These are phyloP conservation scores for Falco berigora DNA, from an alignment of 2,797 vertebrate species.

Conservation along the genomic window DNA sequence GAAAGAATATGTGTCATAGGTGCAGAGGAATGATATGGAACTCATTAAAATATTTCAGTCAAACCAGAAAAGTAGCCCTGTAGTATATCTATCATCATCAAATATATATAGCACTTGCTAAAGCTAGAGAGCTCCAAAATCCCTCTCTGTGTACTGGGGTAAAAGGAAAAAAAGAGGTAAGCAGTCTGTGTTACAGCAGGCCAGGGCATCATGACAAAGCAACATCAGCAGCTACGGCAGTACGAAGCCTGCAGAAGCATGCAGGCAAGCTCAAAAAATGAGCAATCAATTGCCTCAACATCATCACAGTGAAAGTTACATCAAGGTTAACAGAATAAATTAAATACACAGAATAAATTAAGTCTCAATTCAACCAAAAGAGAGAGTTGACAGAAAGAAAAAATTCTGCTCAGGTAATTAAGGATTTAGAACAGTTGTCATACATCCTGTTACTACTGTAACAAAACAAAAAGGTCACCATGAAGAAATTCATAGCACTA, in stretches of 20 bases:
- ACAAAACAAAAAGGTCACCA: conserved; percentile 2
- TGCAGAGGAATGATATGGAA: not conserved
- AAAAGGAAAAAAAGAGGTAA: not conserved
- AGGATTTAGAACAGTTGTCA: not conserved
- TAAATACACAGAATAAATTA: not conserved
- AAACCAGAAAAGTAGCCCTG: not conserved
- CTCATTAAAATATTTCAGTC: not conserved
- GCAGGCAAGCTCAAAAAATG: not conserved
- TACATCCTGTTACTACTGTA: not conserved
- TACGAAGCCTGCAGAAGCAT: not conserved
- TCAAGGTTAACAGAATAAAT: not conserved
- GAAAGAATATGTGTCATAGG: not conserved
- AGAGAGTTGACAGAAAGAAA: not conserved
- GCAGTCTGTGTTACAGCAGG: not conserved
- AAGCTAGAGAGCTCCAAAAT: not conserved
- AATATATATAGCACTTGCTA: not conserved
- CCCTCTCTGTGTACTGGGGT: not conserved
- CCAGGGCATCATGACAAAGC: not conserved
- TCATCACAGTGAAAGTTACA: not conserved
- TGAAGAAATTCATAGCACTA: not conserved
- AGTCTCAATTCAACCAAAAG: not conserved
- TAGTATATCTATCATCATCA: not conserved
- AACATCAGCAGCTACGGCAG: not conserved
- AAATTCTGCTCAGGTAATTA: not conserved
- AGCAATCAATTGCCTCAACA: not conserved